These are phyloP conservation scores for Hylomyscus alleni DNA, from an alignment of 2,797 vertebrate genomes.

Conservation along the genomic window DNA sequence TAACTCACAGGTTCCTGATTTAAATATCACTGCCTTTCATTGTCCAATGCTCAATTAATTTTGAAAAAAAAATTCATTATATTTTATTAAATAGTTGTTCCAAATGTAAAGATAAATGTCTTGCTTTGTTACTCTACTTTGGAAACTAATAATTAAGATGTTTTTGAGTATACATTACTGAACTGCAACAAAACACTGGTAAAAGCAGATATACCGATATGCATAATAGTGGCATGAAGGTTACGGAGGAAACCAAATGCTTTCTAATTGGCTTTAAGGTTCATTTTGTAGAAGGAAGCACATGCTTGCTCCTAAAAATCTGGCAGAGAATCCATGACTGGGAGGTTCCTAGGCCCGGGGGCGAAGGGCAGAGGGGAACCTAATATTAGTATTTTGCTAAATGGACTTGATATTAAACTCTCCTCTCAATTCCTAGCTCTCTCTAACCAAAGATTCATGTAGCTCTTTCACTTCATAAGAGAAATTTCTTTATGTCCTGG, in stretches of 20 bases:
- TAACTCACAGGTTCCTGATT: background rate
- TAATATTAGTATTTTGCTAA: background rate
- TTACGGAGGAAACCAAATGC: background rate
- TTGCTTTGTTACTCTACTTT: background rate
- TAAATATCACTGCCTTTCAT: background rate
- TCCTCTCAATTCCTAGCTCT: background rate
- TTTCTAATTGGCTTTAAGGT: background rate
- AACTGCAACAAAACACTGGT: background rate
- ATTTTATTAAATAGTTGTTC: slow-evolving; percentile 47
- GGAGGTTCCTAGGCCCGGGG: no score
- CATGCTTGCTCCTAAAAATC: background rate
- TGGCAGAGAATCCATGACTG: no score
- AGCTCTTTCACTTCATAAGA: background rate
- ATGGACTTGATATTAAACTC: background rate
- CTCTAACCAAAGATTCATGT: background rate
- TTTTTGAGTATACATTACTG: background rate
- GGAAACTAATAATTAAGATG: slow-evolving; percentile 37
- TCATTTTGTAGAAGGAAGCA: background rate
- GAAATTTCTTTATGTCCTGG: background rate
- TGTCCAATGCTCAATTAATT: background rate
- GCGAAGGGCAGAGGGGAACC: no score
- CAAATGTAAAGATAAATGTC: background rate
- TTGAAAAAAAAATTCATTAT: background rate
- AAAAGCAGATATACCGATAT: background rate
- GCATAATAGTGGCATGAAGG: background rate